These are phyloP conservation scores for Exocentrus adspersus DNA, from an alignment of 2,888 invertebrate genomes.

Conservation along the genomic window DNA sequence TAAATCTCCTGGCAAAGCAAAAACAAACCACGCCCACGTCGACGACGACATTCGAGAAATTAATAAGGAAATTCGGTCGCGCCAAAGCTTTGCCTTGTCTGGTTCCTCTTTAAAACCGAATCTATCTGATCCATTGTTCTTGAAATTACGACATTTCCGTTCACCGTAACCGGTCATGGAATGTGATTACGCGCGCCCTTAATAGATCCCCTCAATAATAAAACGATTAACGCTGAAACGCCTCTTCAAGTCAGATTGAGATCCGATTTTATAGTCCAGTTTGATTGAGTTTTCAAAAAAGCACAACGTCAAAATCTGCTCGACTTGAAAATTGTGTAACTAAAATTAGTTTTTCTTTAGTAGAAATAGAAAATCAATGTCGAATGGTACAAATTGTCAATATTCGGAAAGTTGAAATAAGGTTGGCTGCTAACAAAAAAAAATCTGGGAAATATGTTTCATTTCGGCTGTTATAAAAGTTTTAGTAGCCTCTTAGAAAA, in stretches of 20 bases:
- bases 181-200: slow-evolving; percentile 21
- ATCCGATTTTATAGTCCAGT: no score
- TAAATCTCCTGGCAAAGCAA: not conserved
- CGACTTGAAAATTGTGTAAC: no score
- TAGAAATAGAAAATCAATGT: no score
- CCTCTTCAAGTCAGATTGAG: slow-evolving; percentile 10
- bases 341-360: no score
- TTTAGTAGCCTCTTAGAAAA: no score
- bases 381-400: no score
- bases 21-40: slow-evolving; percentile 2
- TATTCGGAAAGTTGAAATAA: no score
- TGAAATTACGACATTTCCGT: slow-evolving; percentile 24
- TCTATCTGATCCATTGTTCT: slow-evolving; percentile 17
- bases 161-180: slow-evolving; percentile 23
- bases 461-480: no score
- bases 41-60: slow-evolving; percentile 6
- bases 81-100: slow-evolving; percentile 15
- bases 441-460: no score
- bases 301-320: no score
- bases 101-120: slow-evolving; percentile 24
- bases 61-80: slow-evolving; percentile 20
- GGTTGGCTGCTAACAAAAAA: no score
- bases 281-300: no score
- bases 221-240: slow-evolving; percentile 14
- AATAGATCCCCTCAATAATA: slow-evolving; percentile 15